Conservation (phyloP, 1,140 invertebrate species). For the Bombus pascuorum region DNA sequence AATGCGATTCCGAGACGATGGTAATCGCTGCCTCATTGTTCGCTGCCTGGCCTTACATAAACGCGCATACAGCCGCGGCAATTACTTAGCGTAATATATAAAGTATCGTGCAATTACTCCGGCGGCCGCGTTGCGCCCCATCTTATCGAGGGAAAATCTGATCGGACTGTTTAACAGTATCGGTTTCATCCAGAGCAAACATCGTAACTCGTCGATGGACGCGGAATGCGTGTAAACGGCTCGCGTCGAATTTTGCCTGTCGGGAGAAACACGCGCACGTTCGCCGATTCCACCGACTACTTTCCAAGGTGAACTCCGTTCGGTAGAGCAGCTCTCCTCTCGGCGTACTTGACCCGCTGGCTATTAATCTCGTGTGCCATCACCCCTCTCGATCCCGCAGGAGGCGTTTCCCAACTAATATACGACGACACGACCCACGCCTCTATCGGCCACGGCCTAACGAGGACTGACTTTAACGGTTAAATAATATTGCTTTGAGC, state of each 20-base stretch:
- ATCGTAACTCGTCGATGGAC: constrained; percentile 16
- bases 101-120: constrained; percentile 53
- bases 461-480: constrained; percentile 78
- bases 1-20: constrained; percentile 43
- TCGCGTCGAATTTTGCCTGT: background rate
- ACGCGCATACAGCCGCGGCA: constrained; percentile 30
- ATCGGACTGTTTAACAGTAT: constrained; percentile 49
- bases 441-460: constrained; percentile 74
- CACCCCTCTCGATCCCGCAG: constrained; percentile 65
- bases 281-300: background rate
- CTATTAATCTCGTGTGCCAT: constrained; percentile 73
- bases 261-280: background rate
- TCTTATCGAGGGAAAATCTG: constrained; percentile 52
- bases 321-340: background rate
- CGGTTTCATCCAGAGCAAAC: constrained; percentile 23
- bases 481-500: constrained; percentile 74
- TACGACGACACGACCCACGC: constrained; percentile 77
- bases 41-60: constrained; percentile 49
- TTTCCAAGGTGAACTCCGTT: background rate
- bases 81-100: constrained; percentile 50
- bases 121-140: constrained; percentile 3
- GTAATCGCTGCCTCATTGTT: constrained; percentile 51
- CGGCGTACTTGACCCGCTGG: constrained; percentile 66
- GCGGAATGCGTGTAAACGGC: background rate
- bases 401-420: constrained; percentile 76